Conservation (phyloP, 2,113 vertebrate species). For the Saguinus midas region DNA sequence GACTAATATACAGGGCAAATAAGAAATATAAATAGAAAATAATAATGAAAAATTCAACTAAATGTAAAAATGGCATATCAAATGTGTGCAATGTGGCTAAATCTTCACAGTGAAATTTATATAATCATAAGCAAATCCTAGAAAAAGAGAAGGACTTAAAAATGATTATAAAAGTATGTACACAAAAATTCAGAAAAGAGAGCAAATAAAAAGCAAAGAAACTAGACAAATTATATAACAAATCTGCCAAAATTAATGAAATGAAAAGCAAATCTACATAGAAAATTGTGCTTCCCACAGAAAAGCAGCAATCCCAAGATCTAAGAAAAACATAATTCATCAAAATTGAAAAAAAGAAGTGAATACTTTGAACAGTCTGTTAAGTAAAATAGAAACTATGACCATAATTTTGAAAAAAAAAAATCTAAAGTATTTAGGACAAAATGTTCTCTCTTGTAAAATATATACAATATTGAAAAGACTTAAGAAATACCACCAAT, state of each 20-base stretch:
- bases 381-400: background rate
- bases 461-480: background rate
- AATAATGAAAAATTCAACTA: background rate
- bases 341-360: background rate
- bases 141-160: background rate
- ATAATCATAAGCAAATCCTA: background rate
- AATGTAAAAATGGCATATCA: background rate
- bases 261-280: background rate
- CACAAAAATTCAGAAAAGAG: background rate
- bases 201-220: background rate
- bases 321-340: background rate
- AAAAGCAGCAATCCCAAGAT: background rate
- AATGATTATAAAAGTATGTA: background rate
- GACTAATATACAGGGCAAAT: background rate
- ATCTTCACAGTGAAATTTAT: background rate
- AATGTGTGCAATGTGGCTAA: background rate
- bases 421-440: background rate
- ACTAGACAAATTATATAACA: background rate
- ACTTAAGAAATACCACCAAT: background rate
- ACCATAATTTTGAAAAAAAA: background rate
- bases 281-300: background rate
- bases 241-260: background rate
- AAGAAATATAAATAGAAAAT: background rate
- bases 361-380: background rate
- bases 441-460: background rate